Evolutionary conservation across 2,888 invertebrate species (phyloP).

Genomic region (Drosophila longiperda): DNA sequence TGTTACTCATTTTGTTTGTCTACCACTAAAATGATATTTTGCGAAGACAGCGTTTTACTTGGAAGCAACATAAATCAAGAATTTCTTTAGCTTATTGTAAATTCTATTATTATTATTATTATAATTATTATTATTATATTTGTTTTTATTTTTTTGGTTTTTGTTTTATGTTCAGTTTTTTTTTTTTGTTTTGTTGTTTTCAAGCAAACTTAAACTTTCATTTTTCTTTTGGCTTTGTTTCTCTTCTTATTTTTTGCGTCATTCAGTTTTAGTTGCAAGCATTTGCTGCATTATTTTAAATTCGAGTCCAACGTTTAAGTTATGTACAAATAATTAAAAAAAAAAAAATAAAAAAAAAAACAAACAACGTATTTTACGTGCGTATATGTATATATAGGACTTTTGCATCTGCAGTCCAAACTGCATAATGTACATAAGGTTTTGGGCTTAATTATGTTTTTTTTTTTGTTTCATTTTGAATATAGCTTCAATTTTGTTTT

Average conservation of each 20-base stretch:
- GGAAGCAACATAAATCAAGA: constrained; percentile 68
- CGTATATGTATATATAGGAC: constrained; percentile 33
- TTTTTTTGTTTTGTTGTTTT: constrained; percentile 7
- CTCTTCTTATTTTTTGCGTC: constrained; percentile 35
- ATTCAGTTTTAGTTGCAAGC: constrained; percentile 57
- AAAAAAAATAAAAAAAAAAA: constrained; percentile 63
- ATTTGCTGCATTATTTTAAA: constrained; percentile 71
- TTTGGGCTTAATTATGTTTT: constrained; percentile 11
- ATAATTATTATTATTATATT: neutral
- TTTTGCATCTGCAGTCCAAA: constrained; percentile 55
- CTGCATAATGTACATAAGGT: constrained; percentile 47
- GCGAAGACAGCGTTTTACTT: constrained; percentile 75
- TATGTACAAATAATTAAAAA: constrained; percentile 74
- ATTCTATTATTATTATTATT: constrained; percentile 9
- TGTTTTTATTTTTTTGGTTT: neutral
- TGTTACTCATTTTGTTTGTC: constrained; percentile 13
- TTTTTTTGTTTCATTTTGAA: constrained; percentile 16
- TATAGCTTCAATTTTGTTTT: constrained; percentile 35
- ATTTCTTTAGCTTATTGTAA: constrained; percentile 48
- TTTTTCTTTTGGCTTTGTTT: constrained; percentile 61
- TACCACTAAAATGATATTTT: constrained; percentile 63
- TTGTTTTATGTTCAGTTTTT: constrained; percentile 9
- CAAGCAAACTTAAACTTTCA: constrained; percentile 39
- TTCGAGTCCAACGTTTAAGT: constrained; percentile 79
- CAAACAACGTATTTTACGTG: constrained; percentile 38